phyloP scores from a whole-genome alignment of 2,113 vertebrate genomes.

The Pan troglodytes region NHGRI_mPanTro3-v2.1_pri NC_072401.2:171668001-171668500 shows the following conservation, averaged over 20 bases:
- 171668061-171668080: neutral
- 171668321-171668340: neutral
- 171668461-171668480: neutral
- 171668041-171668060: neutral
- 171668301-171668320: neutral
- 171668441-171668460: neutral
- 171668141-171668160: neutral
- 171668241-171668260: neutral
- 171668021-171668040: neutral
- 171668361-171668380: neutral
- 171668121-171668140: neutral
- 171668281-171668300: neutral
- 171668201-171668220: neutral
- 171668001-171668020: neutral
- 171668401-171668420: neutral
- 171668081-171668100: conserved; percentile 1
- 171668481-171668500: neutral
- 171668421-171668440: neutral
- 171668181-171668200: neutral
- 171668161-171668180: neutral
- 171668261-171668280: fast-evolving
- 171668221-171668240: neutral
- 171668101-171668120: neutral
- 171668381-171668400: neutral
- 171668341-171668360: neutral